Evolutionary conservation across 2,113 vertebrate genomes (phyloP).

Genomic region (Uria lomvia): DNA sequence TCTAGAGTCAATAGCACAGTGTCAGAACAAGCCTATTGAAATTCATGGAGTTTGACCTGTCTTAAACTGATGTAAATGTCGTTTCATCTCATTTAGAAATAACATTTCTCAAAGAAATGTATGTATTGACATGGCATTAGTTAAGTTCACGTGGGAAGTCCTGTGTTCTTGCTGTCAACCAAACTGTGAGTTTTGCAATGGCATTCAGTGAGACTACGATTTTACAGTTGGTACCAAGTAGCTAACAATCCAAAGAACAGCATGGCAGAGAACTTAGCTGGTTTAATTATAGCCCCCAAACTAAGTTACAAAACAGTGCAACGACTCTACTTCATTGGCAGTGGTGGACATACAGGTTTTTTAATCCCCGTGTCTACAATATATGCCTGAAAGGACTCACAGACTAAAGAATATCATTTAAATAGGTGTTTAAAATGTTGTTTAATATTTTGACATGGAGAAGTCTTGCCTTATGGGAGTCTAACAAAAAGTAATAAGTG

Average conservation of each 20-base stretch:
- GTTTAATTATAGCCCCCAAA: background rate
- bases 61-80: background rate
- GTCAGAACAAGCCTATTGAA: background rate
- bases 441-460: background rate
- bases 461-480: background rate
- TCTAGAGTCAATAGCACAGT: background rate
- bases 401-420: background rate
- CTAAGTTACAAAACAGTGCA: background rate
- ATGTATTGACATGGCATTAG: background rate
- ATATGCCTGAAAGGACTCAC: background rate
- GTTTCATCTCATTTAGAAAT: background rate
- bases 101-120: background rate
- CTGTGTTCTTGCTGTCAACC: background rate
- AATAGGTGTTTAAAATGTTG: background rate
- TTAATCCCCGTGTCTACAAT: background rate
- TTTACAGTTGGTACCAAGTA: background rate
- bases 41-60: background rate
- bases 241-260: background rate
- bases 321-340: background rate
- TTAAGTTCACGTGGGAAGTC: background rate
- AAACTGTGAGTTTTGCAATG: background rate
- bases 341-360: accelerated
- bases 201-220: background rate
- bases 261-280: background rate
- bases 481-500: background rate